phyloP scores from a whole-genome alignment of 2,888 invertebrate species.

The Sphinx pinastri region DNA sequence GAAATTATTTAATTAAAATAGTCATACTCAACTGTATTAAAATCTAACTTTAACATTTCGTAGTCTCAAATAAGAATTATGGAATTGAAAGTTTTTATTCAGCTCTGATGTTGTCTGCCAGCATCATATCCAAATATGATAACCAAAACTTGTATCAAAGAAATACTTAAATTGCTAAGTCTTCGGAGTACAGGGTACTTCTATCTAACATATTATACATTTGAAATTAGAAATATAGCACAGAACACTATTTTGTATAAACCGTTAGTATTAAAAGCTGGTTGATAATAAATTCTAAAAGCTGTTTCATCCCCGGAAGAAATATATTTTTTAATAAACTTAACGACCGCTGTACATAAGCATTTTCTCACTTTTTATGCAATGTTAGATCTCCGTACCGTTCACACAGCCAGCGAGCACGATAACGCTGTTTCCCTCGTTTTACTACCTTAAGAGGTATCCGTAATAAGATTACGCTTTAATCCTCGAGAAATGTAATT shows the following conservation, averaged over 20 bases:
- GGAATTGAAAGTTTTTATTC: neutral
- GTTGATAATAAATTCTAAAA: slow-evolving; percentile 13
- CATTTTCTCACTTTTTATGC: slow-evolving; percentile 20
- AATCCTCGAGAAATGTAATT: slow-evolving; percentile 27
- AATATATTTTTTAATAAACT: slow-evolving; percentile 23
- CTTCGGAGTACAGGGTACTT: too few species aligned
- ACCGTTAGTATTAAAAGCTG: neutral
- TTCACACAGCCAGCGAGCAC: neutral
- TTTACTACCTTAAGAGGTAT: slow-evolving; percentile 16
- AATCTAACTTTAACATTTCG: too few species aligned
- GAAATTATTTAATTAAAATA: neutral
- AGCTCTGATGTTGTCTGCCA: too few species aligned
- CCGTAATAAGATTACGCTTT: slow-evolving; percentile 25
- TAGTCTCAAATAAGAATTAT: too few species aligned
- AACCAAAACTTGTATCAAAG: too few species aligned
- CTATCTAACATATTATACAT: too few species aligned
- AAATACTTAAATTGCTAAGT: too few species aligned
- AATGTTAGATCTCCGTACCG: neutral
- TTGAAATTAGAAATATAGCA: too few species aligned
- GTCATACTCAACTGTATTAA: too few species aligned
- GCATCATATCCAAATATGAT: too few species aligned
- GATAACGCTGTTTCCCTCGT: slow-evolving; percentile 2
- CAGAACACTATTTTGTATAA: neutral
- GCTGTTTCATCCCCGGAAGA: neutral
- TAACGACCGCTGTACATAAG: slow-evolving; percentile 16